Percentiles rank a stretch among this genome's conserved stretches.
Evolutionary conservation across 2,113 vertebrate species (phyloP).

Genomic region (Deroptyus accipitrinus): DNA sequence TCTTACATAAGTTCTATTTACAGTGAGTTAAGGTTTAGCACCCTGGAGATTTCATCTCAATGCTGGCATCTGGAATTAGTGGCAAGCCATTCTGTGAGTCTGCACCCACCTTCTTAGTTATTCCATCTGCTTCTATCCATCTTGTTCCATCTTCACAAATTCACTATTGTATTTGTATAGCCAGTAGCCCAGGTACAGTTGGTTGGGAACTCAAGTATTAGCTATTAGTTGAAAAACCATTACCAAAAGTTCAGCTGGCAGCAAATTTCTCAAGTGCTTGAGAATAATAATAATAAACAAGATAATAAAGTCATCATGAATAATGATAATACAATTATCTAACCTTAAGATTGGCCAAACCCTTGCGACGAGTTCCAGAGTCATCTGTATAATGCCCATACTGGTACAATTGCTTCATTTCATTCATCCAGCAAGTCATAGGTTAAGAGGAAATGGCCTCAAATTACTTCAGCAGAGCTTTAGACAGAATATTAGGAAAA

Average conservation of each 20-base stretch:
- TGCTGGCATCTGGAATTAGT: not conserved
- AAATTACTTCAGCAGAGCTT: not conserved
- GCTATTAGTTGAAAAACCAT: not conserved
- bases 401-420: not conserved
- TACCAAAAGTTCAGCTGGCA: not conserved
- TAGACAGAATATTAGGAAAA: not conserved
- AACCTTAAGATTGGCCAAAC: not conserved
- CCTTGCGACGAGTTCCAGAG: not conserved
- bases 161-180: rapidly evolving
- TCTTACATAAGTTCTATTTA: not conserved
- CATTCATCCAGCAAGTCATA: not conserved
- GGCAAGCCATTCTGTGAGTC: not conserved
- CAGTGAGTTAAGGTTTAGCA: not conserved
- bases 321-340: not conserved
- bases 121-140: not conserved
- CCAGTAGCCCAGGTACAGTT: not conserved
- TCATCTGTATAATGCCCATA: not conserved
- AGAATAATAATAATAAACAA: not conserved
- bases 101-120: not conserved
- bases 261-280: not conserved
- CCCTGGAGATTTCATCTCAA: not conserved
- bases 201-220: not conserved
- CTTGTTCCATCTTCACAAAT: not conserved
- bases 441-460: not conserved
- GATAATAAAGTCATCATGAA: not conserved